A percentile compares a stretch with the other conserved stretches of the same genome.
Conservation (phyloP, 2,888 invertebrate species). For the Apodemia duryi region DNA sequence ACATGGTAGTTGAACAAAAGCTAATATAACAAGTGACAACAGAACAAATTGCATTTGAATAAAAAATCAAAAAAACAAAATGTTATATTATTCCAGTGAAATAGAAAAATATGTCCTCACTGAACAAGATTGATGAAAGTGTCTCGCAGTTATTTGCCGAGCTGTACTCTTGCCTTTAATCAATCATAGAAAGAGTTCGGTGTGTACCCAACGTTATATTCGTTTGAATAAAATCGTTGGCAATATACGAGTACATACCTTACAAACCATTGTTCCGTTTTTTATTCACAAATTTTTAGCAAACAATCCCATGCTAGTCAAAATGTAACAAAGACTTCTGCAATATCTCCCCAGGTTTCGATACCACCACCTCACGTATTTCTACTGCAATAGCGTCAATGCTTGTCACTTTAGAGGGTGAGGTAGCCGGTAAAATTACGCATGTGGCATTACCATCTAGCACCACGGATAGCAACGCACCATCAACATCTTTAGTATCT, state of each 20-base stretch:
- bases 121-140: constrained; percentile 13
- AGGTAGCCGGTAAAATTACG: too few relatives aligned
- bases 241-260: neutral
- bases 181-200: constrained; percentile 10
- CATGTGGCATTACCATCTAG: too few relatives aligned
- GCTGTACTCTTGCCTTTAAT: constrained; percentile 9
- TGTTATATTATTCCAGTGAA: constrained; percentile 2
- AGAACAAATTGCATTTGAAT: constrained; percentile 2
- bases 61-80: constrained; percentile 8
- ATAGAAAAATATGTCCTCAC: constrained; percentile 4
- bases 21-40: too few relatives aligned
- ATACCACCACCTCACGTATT: too few relatives aligned
- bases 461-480: too few relatives aligned
- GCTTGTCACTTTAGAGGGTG: too few relatives aligned
- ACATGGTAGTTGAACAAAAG: too few relatives aligned
- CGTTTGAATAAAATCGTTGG: constrained; percentile 1
- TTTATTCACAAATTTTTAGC: neutral
- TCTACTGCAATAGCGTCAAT: too few relatives aligned
- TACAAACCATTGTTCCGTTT: neutral
- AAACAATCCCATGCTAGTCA: too few relatives aligned
- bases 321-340: too few relatives aligned
- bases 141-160: constrained; percentile 9
- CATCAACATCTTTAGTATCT: too few relatives aligned
- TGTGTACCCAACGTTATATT: constrained; percentile 5
- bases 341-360: too few relatives aligned